Base-by-base conservation (phyloP, 2,113 vertebrate genomes). In the Tapirus terrestris region DNA sequence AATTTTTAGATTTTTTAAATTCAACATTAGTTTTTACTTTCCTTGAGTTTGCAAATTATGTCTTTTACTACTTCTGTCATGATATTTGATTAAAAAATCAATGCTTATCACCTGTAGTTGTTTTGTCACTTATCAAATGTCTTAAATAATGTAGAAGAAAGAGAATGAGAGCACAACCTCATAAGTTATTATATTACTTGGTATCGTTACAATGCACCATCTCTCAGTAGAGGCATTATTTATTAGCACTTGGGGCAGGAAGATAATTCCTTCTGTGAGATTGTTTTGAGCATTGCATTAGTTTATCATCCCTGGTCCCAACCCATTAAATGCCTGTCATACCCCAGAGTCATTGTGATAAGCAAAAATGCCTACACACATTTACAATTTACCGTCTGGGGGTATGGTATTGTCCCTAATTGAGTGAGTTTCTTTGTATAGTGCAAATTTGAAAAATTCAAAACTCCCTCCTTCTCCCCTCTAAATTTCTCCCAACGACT, bases 1-100 rank as follows among this genome's bases (percentile, higher is more conserved):
- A 61, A 23, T 96, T 80, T 97, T 96, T 61, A 82, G 23, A 16
- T 89, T 89, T 91, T 85, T 56, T 7, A 82, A 65, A 89, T 93
- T 92, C 60, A 84, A 73, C 33, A 76, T 96, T 70, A 27, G n/a
- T 84, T 96, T 87, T 17, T 79, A 31, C 60, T 97, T 89, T 56
- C 29, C 10, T 82, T 89, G 61, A 89, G 8, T 80, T 76, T 63
- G 4, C n/a, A 94, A 89, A 91, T 89, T 72, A 31, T 56, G 2
- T 91, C 53, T 80, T 88, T 48, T 91, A 45, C 65, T 87, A 73
- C 48, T 79, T 85, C 58, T 51, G 2, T 12, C 51, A 60, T 39
- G 5, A 53, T 79, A 10, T 76, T 84, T 92, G 76, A 83, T 83
- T 94, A 48, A 13, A 63, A 83, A 68, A 83, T 16, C 48, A 63